A percentile compares a stretch with the other conserved stretches of the same genome.
Evolutionary conservation across 2,888 invertebrate species (phyloP).

Genomic region (Yponomeuta cagnagella): DNA sequence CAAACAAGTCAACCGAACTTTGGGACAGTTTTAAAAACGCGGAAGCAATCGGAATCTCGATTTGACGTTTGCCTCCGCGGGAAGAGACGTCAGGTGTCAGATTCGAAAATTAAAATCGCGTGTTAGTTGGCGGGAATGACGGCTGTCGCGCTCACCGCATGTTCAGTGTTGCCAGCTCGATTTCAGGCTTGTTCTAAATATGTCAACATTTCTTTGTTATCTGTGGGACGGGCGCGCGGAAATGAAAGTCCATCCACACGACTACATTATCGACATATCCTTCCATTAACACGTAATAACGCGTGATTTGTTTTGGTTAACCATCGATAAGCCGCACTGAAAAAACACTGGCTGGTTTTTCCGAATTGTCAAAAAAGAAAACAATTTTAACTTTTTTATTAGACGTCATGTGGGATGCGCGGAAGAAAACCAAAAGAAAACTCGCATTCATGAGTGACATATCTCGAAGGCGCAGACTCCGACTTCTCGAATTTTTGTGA

Average conservation of each 20-base stretch:
- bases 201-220: slow-evolving; percentile 74
- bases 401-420: slow-evolving; percentile 23
- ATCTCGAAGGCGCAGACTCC: slow-evolving; percentile 50
- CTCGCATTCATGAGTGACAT: slow-evolving; percentile 60
- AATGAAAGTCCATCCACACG: slow-evolving; percentile 70
- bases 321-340: background rate
- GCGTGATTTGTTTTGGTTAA: slow-evolving; percentile 14
- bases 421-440: slow-evolving; percentile 57
- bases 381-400: slow-evolving; percentile 37
- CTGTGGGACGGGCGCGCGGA: slow-evolving; percentile 65
- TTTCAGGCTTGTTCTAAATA: slow-evolving; percentile 76
- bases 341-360: background rate
- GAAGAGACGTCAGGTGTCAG: slow-evolving; percentile 55
- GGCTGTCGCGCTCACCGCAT: slow-evolving; percentile 55
- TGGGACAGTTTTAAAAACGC: slow-evolving; percentile 46
- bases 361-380: slow-evolving; percentile 27
- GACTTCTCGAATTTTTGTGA: slow-evolving; percentile 26
- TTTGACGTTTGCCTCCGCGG: slow-evolving; percentile 52
- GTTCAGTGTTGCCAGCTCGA: slow-evolving; percentile 48
- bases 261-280: slow-evolving; percentile 59
- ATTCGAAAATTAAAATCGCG: slow-evolving; percentile 73
- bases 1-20: slow-evolving; percentile 37
- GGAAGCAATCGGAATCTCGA: slow-evolving; percentile 49
- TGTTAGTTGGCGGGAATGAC: slow-evolving; percentile 56
- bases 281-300: slow-evolving; percentile 47